A percentile compares a stretch with the other conserved stretches of the same genome.
Evolutionary conservation across 2,888 invertebrate species (phyloP).

Genomic region (Ryuthela nishihirai): DNA sequence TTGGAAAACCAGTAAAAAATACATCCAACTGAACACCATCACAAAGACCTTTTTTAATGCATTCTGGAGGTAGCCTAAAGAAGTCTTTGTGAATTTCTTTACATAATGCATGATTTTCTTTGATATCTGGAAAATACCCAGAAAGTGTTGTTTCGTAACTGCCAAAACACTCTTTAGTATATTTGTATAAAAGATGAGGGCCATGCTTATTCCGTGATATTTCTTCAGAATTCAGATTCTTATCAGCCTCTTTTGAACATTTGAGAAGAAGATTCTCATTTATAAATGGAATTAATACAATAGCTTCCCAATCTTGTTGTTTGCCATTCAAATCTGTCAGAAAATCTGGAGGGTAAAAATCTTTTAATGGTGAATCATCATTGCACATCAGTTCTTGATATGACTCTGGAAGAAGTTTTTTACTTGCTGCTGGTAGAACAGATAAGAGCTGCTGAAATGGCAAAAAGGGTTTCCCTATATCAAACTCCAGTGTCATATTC

Average conservation of each 20-base stretch:
- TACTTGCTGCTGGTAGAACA: conserved; percentile 83
- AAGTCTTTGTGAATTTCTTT: conserved; percentile 46
- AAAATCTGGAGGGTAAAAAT: conserved; percentile 88
- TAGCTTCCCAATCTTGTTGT: conserved; percentile 92
- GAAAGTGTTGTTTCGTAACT: conserved; percentile 47
- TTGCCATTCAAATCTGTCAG: conserved; percentile 95
- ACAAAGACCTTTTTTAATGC: conserved; percentile 39
- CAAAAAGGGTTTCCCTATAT: conserved; percentile 78
- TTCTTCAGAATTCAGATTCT: conserved; percentile 66
- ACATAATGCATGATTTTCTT: conserved; percentile 51
- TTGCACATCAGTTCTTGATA: conserved; percentile 69
- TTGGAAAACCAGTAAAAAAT: conserved; percentile 88
- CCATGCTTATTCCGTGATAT: conserved; percentile 73
- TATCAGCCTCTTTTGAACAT: conserved; percentile 69
- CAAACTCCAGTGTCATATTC: conserved; percentile 71
- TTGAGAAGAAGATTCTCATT: conserved; percentile 71
- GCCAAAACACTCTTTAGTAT: conserved; percentile 57
- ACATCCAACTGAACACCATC: conserved; percentile 62
- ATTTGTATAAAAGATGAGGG: conserved; percentile 70
- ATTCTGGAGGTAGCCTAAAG: conserved; percentile 47
- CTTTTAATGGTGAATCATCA: conserved; percentile 72
- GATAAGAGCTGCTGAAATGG: conserved; percentile 90
- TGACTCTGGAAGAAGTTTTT: conserved; percentile 67
- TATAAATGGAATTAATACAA: conserved; percentile 89
- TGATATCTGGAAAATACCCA: conserved; percentile 48